phyloP scores from a whole-genome alignment of 2,888 invertebrate genomes.

The Ecliptopera silaceata region DNA sequence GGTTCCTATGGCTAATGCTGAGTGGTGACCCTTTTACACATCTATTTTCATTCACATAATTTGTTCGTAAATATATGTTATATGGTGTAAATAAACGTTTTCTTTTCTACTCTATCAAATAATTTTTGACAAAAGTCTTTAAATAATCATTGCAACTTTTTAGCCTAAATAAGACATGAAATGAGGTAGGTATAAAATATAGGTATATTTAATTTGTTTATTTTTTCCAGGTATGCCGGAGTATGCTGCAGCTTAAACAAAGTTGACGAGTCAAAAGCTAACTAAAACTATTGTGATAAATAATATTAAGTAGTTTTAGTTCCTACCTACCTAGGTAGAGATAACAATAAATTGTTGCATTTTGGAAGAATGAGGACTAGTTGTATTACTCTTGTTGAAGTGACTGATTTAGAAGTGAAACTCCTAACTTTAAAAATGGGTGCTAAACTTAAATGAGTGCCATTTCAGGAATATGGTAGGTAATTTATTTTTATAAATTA shows the following conservation, averaged over 20 bases:
- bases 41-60: too few species aligned
- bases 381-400: constrained; percentile 23
- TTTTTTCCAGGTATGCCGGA: constrained; percentile 69
- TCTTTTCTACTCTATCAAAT: too few species aligned
- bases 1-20: too few species aligned
- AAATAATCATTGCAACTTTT: too few species aligned
- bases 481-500: constrained; percentile 18
- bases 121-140: too few species aligned
- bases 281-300: constrained; percentile 25
- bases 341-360: constrained; percentile 2
- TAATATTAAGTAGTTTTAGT: neutral
- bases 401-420: constrained; percentile 28
- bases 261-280: constrained; percentile 7
- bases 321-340: neutral
- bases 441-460: constrained; percentile 30
- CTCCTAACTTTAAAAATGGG: constrained; percentile 18
- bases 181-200: neutral
- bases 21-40: too few species aligned
- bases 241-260: constrained; percentile 60
- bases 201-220: neutral
- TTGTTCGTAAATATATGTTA: too few species aligned
- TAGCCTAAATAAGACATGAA: too few species aligned
- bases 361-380: constrained; percentile 10
- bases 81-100: too few species aligned
- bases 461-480: constrained; percentile 23